Percentiles rank a stretch among this genome's conserved stretches.
Evolutionary conservation across 53 echinoderm and acorn worm genomes (phyloP).

Genomic region (Mesocentrotus franciscanus): DNA sequence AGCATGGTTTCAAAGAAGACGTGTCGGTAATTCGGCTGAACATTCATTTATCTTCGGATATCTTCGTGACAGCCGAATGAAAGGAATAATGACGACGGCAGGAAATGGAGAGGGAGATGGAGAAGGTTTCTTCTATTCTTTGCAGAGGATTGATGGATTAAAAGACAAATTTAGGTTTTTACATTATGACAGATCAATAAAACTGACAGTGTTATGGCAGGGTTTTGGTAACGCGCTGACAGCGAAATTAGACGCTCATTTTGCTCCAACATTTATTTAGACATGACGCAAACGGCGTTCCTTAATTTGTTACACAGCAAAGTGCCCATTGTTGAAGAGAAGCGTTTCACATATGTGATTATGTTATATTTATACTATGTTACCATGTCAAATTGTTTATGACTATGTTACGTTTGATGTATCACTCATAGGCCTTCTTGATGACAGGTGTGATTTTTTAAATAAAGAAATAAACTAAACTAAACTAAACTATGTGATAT

Average conservation of each 20-base stretch:
- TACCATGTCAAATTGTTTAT: too few species aligned
- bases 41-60: slow-evolving; percentile 14
- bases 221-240: background rate
- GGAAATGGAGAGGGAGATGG: background rate
- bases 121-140: background rate
- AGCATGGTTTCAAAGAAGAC: background rate
- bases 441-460: too few species aligned
- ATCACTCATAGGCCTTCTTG: too few species aligned
- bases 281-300: background rate
- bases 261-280: slow-evolving; percentile 33
- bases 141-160: background rate
- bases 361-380: too few species aligned
- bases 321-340: background rate
- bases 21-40: background rate
- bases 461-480: too few species aligned
- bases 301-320: background rate
- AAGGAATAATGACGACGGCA: background rate
- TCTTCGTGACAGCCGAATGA: slow-evolving; percentile 19
- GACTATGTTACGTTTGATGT: too few species aligned
- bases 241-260: background rate
- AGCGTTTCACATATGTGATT: too few species aligned
- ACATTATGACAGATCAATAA: background rate
- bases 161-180: background rate
- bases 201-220: background rate
- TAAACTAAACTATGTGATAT: too few species aligned